A percentile compares a stretch with the other conserved stretches of the same genome.
These are phyloP conservation scores for Scomber colias DNA, from an alignment of 2,113 vertebrate genomes.

Conservation along the genomic window DNA sequence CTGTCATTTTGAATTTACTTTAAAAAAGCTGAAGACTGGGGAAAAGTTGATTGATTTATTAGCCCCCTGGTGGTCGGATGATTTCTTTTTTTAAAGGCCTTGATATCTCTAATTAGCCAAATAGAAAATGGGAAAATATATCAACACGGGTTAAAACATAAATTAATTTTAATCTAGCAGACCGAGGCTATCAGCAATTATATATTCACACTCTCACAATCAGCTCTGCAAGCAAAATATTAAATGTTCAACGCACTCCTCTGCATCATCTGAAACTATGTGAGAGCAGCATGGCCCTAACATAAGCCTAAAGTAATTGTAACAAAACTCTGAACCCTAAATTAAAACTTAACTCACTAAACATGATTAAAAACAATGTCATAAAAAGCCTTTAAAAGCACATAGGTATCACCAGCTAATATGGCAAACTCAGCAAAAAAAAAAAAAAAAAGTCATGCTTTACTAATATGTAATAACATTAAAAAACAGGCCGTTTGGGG, in stretches of 20 bases:
- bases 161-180: not conserved
- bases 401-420: too few relatives aligned
- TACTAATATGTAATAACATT: too few relatives aligned
- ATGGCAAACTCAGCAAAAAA: too few relatives aligned
- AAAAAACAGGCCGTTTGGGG: too few relatives aligned
- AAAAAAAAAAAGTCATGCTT: too few relatives aligned
- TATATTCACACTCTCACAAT: not conserved
- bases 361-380: too few relatives aligned
- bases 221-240: not conserved
- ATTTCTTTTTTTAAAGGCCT: not conserved
- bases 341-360: too few relatives aligned
- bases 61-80: not conserved
- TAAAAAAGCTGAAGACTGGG: not conserved
- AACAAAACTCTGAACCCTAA: too few relatives aligned
- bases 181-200: not conserved
- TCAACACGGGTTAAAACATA: not conserved
- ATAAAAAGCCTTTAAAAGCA: too few relatives aligned
- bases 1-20: conserved; percentile 27
- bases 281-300: too few relatives aligned
- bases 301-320: too few relatives aligned
- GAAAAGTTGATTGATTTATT: not conserved
- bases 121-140: not conserved
- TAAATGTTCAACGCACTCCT: not conserved
- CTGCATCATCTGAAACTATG: too few relatives aligned
- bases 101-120: not conserved